phyloP scores from a whole-genome alignment of 1,140 invertebrate genomes.

The Scaptomyza pallida region DNA sequence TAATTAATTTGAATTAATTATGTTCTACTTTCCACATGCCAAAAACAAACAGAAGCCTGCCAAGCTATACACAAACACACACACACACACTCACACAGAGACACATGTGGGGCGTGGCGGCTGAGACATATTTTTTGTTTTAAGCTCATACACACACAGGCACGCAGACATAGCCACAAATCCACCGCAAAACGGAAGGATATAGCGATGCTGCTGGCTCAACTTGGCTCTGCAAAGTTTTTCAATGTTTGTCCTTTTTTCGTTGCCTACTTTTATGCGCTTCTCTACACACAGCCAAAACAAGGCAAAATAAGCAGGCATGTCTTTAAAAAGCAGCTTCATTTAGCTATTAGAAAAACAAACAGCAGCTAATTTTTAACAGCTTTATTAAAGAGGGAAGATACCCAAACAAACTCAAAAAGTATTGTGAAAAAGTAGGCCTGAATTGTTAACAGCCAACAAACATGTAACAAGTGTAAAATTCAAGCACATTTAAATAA shows the following conservation, averaged over 20 bases:
- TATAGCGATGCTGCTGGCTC: conserved; percentile 26
- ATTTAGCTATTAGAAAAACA: neutral
- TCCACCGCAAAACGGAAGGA: conserved; percentile 58
- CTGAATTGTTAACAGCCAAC: no score
- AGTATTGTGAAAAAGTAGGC: neutral
- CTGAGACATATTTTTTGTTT: conserved; percentile 68
- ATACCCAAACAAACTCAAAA: neutral
- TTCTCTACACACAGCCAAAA: conserved; percentile 5
- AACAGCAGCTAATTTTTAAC: neutral
- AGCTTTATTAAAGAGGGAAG: neutral
- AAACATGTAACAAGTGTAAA: neutral
- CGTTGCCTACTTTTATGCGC: conserved; percentile 36
- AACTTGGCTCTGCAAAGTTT: conserved; percentile 28
- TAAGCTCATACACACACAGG: conserved; percentile 24
- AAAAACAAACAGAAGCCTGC: conserved; percentile 53
- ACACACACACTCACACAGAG: conserved; percentile 28
- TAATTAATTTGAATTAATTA: conserved; percentile 83
- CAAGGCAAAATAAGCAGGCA: conserved; percentile 1
- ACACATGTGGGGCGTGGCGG: conserved; percentile 40
- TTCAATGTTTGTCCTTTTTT: conserved; percentile 39
- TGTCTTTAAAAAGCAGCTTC: neutral
- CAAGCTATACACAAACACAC: conserved; percentile 11
- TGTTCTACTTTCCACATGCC: conserved; percentile 76
- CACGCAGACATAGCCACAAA: conserved; percentile 2
- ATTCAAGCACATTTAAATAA: neutral